These are phyloP conservation scores for Leucophora obtusa DNA, from an alignment of 2,888 invertebrate species.

Conservation along the genomic window DNA sequence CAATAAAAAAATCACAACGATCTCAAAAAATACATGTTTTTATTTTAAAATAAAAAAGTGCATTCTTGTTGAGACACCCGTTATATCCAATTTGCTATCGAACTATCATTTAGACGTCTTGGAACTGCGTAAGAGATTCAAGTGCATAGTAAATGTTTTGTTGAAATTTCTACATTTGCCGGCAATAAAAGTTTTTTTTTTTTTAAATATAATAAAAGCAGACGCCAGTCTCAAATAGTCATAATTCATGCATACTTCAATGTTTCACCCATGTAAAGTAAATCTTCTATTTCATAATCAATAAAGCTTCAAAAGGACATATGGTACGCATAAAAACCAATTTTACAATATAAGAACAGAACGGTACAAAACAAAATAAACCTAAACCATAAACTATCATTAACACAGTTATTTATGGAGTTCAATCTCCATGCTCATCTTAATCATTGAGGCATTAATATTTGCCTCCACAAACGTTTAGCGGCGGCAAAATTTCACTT, in stretches of 20 bases:
- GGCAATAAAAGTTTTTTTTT: background rate
- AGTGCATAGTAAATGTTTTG: no score
- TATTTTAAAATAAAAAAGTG: no score
- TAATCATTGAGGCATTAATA: conserved; percentile 54
- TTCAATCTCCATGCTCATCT: conserved; percentile 51
- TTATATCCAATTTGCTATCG: no score
- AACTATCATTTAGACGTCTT: no score
- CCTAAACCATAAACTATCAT: conserved; percentile 49
- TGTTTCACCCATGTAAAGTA: conserved; percentile 14
- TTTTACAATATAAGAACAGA: background rate
- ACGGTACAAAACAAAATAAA: background rate
- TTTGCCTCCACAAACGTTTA: conserved; percentile 37
- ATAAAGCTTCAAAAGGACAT: background rate
- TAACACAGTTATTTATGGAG: conserved; percentile 59
- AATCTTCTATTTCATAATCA: conserved; percentile 22
- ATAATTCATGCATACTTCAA: conserved; percentile 10
- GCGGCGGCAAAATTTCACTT: conserved; percentile 47
- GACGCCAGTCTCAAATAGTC: conserved; percentile 21
- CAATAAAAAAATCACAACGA: no score
- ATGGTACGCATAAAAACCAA: conserved; percentile 1
- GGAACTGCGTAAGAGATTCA: no score
- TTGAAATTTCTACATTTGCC: background rate
- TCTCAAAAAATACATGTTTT: no score
- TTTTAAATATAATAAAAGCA: conserved; percentile 4
- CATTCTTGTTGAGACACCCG: no score